Base-by-base conservation (phyloP, 2,113 vertebrate genomes). In the Micromys minutus region DNA sequence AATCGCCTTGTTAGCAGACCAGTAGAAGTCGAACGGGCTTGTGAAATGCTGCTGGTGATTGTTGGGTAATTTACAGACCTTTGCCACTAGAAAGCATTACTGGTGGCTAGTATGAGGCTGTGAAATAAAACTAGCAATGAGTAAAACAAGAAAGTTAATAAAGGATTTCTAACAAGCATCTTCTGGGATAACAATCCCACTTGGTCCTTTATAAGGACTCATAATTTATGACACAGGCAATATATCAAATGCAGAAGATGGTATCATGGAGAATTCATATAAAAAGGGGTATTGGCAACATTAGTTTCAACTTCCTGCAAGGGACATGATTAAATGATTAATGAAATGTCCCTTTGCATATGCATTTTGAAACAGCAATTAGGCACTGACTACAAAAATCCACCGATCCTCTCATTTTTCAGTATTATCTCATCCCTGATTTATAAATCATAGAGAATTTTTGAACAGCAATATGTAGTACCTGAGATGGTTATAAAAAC, bases 311-410 rank as follows among this genome's bases (percentile, higher is more conserved):
- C 99, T 99, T 99, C 99, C 99, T 99, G 99, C 98, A 75, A 99
- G 99, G 99, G 99, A 99, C 99, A 98, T 99, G 99, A 99, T 99
- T 99, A 99, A 99, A 99, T 99, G 99, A 99, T 99, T 99, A 99
- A 99, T 99, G 99, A 99, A 99, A 99, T 99, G 99, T 99, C 98
- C 99, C 99, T 99, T 99, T 99, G 99, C 99, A 99, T 99, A 99
- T 99, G 98, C 99, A 99, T 99, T 99, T 99, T 99, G 99, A 99
- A 99, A 99, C 99, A 99, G 99, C 99, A 99, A 99, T 99, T 99
- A 99, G 99, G 99, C 99, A 99, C 98, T 98, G 98, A 98, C 98
- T 98, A 99, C 98, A 98, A 99, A 99, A 99, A 99, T 98, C 98
- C 98, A 98, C 98, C 98, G 98, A 98, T 98, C 98, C 98, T 98